These are phyloP conservation scores for Melolontha melolontha DNA, from an alignment of 2,888 invertebrate species.

Conservation along the genomic window DNA sequence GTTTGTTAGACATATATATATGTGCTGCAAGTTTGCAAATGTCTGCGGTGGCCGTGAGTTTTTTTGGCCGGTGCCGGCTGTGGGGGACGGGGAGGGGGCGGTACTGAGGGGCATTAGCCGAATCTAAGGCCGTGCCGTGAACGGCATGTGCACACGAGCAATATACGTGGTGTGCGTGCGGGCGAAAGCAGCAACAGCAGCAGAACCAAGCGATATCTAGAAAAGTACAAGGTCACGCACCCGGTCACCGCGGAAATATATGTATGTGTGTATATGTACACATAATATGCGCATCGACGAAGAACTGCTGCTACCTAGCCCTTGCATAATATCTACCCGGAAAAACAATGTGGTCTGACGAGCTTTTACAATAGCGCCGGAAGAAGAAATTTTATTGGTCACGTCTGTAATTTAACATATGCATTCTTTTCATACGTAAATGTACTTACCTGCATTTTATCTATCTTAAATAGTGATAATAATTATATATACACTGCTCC, in stretches of 20 bases:
- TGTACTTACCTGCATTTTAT: too few species aligned
- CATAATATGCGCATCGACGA: conserved; percentile 13
- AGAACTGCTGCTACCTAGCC: conserved; percentile 22
- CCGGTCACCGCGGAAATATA: conserved; percentile 42
- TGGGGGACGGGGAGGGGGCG: conserved; percentile 65
- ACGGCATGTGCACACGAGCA: conserved; percentile 67
- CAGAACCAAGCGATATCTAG: conserved; percentile 31
- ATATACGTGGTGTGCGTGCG: conserved; percentile 61
- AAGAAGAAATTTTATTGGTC: conserved; percentile 6
- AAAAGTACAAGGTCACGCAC: conserved; percentile 43
- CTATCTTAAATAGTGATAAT: too few species aligned
- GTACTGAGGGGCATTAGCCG: conserved; percentile 74
- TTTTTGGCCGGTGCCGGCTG: conserved; percentile 47
- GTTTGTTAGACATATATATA: conserved; percentile 27
- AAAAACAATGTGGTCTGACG: conserved; percentile 21
- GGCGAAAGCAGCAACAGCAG: conserved; percentile 35
- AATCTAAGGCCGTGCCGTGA: conserved; percentile 69
- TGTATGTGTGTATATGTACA: neutral
- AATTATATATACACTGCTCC: too few species aligned
- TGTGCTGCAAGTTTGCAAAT: conserved; percentile 59
- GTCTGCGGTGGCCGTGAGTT: conserved; percentile 49
- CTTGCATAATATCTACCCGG: conserved; percentile 30
- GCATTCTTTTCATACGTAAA: neutral
- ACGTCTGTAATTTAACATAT: conserved; percentile 11
- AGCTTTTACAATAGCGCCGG: conserved; percentile 26